phyloP scores from a whole-genome alignment of 2,888 invertebrate genomes.

The Hyposoter dolosus region DNA sequence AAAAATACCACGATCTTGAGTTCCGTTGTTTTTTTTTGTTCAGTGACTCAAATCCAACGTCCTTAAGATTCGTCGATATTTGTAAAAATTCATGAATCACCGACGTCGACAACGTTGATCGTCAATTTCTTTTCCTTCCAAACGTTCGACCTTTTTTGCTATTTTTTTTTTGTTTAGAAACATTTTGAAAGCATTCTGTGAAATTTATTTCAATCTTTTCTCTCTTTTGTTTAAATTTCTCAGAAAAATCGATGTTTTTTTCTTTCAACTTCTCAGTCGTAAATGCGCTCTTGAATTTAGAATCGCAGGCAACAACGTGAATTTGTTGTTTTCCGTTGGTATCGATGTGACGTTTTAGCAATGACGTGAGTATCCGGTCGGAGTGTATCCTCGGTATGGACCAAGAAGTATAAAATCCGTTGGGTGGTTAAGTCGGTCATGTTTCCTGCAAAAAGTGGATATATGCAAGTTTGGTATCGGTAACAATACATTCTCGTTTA shows the following conservation, averaged over 20 bases:
- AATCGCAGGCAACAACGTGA: neutral
- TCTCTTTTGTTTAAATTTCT: no score
- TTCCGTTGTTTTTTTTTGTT: neutral
- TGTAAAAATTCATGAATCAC: neutral
- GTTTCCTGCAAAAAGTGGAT: slow-evolving; percentile 34
- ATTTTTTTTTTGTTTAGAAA: no score
- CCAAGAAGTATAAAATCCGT: slow-evolving; percentile 36
- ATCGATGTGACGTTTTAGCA: neutral
- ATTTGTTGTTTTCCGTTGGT: neutral
- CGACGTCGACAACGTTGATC: neutral
- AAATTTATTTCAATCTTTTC: no score
- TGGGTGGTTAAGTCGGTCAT: slow-evolving; percentile 54
- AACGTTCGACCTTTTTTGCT: neutral
- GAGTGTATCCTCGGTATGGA: neutral
- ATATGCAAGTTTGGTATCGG: slow-evolving; percentile 11
- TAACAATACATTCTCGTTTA: slow-evolving; percentile 19
- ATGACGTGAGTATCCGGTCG: slow-evolving; percentile 3
- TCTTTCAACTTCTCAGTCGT: no score
- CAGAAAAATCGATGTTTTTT: no score
- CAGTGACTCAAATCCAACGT: neutral
- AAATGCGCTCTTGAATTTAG: neutral
- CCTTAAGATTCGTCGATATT: neutral
- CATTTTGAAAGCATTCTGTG: no score
- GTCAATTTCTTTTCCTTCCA: neutral
- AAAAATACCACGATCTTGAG: neutral